Conservation (phyloP, 2,113 vertebrate genomes). For the human region DNA sequence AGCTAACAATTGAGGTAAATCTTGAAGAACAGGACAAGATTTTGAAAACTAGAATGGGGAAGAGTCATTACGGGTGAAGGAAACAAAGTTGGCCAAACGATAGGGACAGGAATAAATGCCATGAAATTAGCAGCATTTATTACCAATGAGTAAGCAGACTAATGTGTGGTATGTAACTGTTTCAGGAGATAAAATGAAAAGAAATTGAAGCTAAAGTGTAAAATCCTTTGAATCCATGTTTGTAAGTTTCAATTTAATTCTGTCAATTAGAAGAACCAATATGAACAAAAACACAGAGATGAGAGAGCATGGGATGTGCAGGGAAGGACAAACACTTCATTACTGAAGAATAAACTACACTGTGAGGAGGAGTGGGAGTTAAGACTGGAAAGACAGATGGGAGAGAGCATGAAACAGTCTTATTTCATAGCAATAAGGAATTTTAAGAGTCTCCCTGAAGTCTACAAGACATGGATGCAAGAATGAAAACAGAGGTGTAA, state of each 20-base stretch:
- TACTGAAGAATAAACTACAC: neutral
- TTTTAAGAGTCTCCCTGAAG: neutral
- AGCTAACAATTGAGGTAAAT: neutral
- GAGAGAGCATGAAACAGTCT: neutral
- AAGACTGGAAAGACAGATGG: neutral
- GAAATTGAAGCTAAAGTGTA: neutral
- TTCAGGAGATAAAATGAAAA: constrained; percentile 14
- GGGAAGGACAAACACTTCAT: neutral
- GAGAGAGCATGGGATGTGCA: neutral
- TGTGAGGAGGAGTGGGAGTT: neutral
- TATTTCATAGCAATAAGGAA: neutral
- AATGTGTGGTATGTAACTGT: neutral
- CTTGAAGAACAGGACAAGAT: neutral
- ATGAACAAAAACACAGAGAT: neutral
- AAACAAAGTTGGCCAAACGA: neutral
- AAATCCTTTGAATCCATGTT: neutral
- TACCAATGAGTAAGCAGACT: neutral
- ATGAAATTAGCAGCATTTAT: neutral
- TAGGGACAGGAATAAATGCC: neutral
- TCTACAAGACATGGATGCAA: neutral
- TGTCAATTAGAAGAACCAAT: neutral
- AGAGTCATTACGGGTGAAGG: neutral
- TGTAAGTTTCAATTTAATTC: neutral
- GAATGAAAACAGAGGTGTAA: neutral
- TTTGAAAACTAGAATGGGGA: neutral